Conservation (phyloP, 2,113 vertebrate genomes). For the Malurus elegans region DNA sequence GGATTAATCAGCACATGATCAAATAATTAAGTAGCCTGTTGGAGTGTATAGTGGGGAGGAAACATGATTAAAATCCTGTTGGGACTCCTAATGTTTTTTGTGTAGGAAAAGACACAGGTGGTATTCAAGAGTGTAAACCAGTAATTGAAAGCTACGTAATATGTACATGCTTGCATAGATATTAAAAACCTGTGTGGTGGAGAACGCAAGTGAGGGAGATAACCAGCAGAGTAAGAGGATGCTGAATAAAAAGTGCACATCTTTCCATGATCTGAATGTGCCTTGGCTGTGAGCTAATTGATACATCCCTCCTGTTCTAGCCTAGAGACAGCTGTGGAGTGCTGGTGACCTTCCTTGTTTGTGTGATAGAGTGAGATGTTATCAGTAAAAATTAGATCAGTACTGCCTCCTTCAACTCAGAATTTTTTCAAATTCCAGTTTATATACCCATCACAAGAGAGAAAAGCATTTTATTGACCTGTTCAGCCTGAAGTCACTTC, state of each 20-base stretch:
- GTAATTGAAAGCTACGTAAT: not conserved
- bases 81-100: not conserved
- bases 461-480: not conserved
- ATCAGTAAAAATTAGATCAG: not conserved
- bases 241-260: not conserved
- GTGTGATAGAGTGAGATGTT: accelerated
- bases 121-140: not conserved
- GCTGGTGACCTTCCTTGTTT: not conserved
- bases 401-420: not conserved
- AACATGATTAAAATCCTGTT: not conserved
- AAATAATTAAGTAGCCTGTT: not conserved
- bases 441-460: not conserved
- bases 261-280: not conserved
- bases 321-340: not conserved
- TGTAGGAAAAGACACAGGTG: not conserved
- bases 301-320: not conserved
- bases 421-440: not conserved
- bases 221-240: not conserved
- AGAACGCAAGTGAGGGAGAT: not conserved
- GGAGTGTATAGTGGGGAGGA: not conserved
- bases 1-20: not conserved
- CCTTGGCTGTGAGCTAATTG: not conserved
- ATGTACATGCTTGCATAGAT: not conserved
- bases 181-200: not conserved
- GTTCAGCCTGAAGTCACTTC: not conserved